phyloP scores from a whole-genome alignment of 2,113 vertebrate genomes.

The Aldabrachelys gigantea region DNA sequence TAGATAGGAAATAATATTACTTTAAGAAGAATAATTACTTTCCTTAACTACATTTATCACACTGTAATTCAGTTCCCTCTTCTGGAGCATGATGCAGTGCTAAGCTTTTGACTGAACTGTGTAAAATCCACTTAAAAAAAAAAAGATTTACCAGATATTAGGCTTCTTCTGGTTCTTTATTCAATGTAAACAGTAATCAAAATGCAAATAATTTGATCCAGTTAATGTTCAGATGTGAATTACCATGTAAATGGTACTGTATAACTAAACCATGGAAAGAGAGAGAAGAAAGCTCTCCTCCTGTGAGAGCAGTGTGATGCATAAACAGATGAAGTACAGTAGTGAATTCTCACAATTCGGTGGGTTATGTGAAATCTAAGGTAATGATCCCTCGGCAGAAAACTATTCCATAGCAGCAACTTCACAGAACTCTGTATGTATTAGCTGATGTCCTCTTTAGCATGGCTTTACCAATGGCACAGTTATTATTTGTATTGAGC shows the following conservation, averaged over 20 bases:
- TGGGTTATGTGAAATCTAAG: not conserved
- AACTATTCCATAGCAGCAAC: not conserved
- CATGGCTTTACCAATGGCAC: not conserved
- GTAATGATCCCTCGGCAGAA: not conserved
- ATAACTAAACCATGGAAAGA: not conserved
- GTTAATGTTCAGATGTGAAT: slow-evolving; percentile 57
- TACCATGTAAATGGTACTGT: slow-evolving; percentile 58
- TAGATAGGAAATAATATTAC: slow-evolving; percentile 59
- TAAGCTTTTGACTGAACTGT: slow-evolving; percentile 57
- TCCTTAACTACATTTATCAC: slow-evolving; percentile 67
- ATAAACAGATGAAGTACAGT: slow-evolving; percentile 23
- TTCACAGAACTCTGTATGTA: not conserved
- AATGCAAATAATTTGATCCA: slow-evolving; percentile 78
- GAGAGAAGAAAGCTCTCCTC: slow-evolving; percentile 19
- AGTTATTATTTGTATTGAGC: not conserved
- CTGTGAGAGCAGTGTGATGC: not conserved
- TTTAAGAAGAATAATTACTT: slow-evolving; percentile 71
- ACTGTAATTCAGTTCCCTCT: slow-evolving; percentile 49
- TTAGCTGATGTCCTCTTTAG: not conserved
- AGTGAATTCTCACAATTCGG: not conserved
- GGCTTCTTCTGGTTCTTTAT: slow-evolving; percentile 57
- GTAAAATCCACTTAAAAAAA: slow-evolving; percentile 52
- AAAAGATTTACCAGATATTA: slow-evolving; percentile 58
- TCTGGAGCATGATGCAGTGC: slow-evolving; percentile 45
- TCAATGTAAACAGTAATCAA: slow-evolving; percentile 75